Percentiles rank a stretch among this genome's conserved stretches.
Conservation (phyloP, 2,888 invertebrate genomes). For the Eupithecia vulgata region DNA sequence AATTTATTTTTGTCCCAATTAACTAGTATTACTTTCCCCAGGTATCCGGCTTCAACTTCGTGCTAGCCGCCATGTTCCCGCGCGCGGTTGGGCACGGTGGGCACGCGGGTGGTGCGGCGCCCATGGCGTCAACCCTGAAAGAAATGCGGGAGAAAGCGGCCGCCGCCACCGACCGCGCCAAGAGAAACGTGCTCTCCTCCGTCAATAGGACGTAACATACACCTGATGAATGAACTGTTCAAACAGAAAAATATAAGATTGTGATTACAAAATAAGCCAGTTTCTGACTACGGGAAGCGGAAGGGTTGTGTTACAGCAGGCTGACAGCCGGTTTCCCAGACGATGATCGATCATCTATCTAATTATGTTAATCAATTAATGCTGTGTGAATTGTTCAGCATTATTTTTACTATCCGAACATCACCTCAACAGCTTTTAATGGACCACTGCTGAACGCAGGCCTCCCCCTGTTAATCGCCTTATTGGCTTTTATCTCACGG, state of each 20-base stretch:
- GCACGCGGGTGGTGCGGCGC: conserved; percentile 45
- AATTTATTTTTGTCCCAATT: not conserved
- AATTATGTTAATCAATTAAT: not conserved
- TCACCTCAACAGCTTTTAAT: too few species aligned
- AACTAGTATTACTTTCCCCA: conserved; percentile 45
- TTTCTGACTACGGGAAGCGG: not conserved
- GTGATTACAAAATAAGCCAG: not conserved
- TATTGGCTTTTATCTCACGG: too few species aligned
- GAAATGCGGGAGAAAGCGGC: conserved; percentile 91
- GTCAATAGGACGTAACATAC: conserved; percentile 74
- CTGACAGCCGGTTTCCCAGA: not conserved
- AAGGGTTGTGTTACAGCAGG: not conserved
- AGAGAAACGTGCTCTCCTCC: conserved; percentile 82
- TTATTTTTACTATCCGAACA: not conserved
- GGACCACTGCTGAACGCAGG: too few species aligned
- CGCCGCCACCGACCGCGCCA: conserved; percentile 92
- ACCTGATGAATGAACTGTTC: conserved; percentile 16
- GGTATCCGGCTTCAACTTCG: conserved; percentile 92
- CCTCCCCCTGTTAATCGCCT: too few species aligned
- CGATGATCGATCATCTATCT: not conserved
- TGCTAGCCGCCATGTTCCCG: conserved; percentile 90
- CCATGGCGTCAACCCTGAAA: conserved; percentile 67
- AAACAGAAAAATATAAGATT: not conserved
- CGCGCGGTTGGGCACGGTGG: conserved; percentile 47
- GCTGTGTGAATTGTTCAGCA: not conserved